Evolutionary conservation across 2,797 vertebrate species (phyloP).

Genomic region (Knipowitschia caucasica): DNA sequence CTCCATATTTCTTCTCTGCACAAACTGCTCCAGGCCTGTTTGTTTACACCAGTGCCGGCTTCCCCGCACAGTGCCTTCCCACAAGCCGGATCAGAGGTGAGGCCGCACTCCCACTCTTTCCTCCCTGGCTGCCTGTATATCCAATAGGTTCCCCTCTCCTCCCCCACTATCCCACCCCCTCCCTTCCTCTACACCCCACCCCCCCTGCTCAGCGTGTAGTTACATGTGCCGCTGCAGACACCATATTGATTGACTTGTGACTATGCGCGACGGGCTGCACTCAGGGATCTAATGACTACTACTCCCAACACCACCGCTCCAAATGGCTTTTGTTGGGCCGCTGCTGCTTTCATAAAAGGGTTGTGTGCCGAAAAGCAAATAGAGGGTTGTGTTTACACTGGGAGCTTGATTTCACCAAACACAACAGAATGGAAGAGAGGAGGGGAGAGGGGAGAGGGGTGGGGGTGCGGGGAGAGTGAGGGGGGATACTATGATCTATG

Average conservation of each 20-base stretch:
- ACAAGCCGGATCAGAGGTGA: constrained; percentile 18
- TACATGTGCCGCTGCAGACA: constrained; percentile 55
- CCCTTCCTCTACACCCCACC: constrained; percentile 27
- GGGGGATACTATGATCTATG: constrained; percentile 28
- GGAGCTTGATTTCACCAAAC: constrained; percentile 30
- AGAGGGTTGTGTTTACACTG: constrained; percentile 31
- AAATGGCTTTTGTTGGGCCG: constrained; percentile 44
- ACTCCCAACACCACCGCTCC: constrained; percentile 13
- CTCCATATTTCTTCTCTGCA: neutral
- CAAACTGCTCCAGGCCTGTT: neutral
- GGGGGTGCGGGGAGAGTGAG: neutral
- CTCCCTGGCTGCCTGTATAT: too few species aligned
- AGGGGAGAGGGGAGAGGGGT: too few species aligned
- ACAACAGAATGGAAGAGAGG: neutral
- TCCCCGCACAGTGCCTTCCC: constrained; percentile 1
- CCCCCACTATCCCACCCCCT: neutral
- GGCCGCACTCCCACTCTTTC: too few species aligned
- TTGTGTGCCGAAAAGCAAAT: constrained; percentile 36
- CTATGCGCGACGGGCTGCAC: constrained; percentile 37
- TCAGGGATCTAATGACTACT: constrained; percentile 58
- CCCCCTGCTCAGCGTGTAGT: constrained; percentile 29
- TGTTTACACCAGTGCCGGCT: neutral
- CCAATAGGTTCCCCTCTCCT: constrained; percentile 8
- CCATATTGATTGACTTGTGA: constrained; percentile 63
- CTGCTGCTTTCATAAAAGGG: neutral